Conservation (phyloP, 1,140 invertebrate species). For the Copidosoma floridanum region DNA sequence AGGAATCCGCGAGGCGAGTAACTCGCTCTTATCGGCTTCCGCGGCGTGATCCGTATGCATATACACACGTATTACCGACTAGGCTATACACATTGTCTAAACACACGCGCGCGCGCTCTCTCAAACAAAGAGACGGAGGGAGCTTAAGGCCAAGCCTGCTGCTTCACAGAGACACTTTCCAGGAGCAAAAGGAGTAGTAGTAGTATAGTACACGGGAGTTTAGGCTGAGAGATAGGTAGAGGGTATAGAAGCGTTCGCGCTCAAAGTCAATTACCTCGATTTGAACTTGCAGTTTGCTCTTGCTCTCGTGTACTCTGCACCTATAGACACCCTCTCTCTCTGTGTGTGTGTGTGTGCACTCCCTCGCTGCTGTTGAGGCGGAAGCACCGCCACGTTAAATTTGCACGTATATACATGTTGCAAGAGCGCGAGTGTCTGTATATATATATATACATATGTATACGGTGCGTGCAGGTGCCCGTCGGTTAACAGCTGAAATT, state of each 20-base stretch:
- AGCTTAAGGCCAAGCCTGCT: constrained; percentile 20
- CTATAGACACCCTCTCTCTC: background rate
- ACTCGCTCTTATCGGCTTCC: constrained; percentile 36
- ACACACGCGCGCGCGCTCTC: constrained; percentile 1
- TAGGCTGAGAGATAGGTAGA: no score
- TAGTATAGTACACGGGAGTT: background rate
- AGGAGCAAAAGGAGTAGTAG: background rate
- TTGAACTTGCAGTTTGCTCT: constrained; percentile 36
- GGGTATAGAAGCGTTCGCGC: constrained; percentile 20
- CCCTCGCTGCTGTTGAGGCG: no score
- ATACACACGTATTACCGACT: constrained; percentile 34
- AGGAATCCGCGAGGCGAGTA: constrained; percentile 28
- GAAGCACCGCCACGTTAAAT: no score
- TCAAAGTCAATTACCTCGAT: constrained; percentile 40
- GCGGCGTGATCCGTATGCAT: constrained; percentile 34
- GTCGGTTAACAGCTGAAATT: no score
- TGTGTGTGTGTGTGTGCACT: no score
- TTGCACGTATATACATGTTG: no score
- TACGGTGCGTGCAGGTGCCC: no score
- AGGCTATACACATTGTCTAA: no score
- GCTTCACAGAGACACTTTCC: background rate
- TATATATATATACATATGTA: no score
- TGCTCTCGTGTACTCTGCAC: background rate
- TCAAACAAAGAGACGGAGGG: background rate
- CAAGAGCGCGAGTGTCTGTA: no score